Base-by-base conservation (phyloP, 2,113 vertebrate genomes). In the Oenanthe melanoleuca region DNA sequence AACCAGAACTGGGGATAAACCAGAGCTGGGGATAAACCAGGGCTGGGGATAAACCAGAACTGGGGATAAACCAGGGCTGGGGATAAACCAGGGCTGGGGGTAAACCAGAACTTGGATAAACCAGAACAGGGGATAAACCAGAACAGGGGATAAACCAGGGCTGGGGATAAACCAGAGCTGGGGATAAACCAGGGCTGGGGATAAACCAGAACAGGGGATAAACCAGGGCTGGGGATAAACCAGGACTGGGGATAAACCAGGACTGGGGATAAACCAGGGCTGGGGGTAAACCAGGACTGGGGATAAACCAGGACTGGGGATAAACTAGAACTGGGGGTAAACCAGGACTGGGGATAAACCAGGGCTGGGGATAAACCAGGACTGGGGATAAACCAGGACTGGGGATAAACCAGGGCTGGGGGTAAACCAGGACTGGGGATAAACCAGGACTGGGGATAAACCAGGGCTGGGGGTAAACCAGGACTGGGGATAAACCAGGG, bases 1-100 rank as follows among this genome's bases (percentile, higher is more conserved):
- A n/a, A n/a, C n/a, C n/a, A n/a, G n/a, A n/a, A n/a, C n/a, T n/a
- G n/a, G n/a, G 14, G n/a, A 31, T 3, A 37, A 29, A 2, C 24
- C 26, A 14, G 50, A 0, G 4, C 5, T 70, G 47, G 8, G 34
- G 19, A 70, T 8, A 37, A 15, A 1, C 8, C 33, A 57, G 40
- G 3, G 3, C 9, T 11, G 3, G 6, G 52, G 18, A 73, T 5
- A 49, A 31, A 4, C 11, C 26, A 75, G 55, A 1, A 1, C 8
- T 59, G 11, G 1, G 25, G 4, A 55, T 13, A 71, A 38, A 8
- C 31, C 16, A 26, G 16, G 5, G 1, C 21, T n/a, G 22, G 4
- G 45, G 16, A 55, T 31, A 40, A 40, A 2, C 6, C 69, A 71
- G 69, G 2, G 0, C 5, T 55, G 8, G 3, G 34, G 12, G n/a